Base-by-base conservation (phyloP, 2,888 invertebrate genomes). In the Ormyrus pomaceus region DNA sequence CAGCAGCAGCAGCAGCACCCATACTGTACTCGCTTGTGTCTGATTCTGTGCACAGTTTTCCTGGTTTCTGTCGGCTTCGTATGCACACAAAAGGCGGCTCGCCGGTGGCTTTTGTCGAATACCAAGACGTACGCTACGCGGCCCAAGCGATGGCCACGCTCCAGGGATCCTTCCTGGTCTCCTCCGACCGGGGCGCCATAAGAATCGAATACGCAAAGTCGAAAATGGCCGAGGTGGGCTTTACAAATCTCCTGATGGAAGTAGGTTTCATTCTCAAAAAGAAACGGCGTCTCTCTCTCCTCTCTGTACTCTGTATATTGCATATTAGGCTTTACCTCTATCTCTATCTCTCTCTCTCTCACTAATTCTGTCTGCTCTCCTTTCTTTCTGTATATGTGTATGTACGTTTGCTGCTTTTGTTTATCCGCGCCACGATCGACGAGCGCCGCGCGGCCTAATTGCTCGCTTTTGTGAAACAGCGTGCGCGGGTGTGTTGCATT, bases 191-290 rank as follows among this genome's bases (percentile, higher is more conserved):
- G 91, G 98, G 98, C 88, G 98, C 98, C 91, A 98, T 99, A 92
- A 96, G 98, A 92, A 98, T 99, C 92, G 99, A 99, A 94, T 99
- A 96, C 94, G 99, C 99, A 92, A 97, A 98, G 94, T 97, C 96
- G 93, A 98, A 98, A 95, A 98, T 99, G 98, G 97, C 97, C 91
- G 96, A 96, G 93, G 93, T 94, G 88, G 90, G 90, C 88, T 90
- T 90, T 89, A 89, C 90, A 87, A 91, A 90, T 88, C 88, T 90
- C 86, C 90, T 90, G 90, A 90, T 90, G 86, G 92, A 93, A 91
- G 94, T 92, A 92, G 92, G 92, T 82, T 81, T 79, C 76, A 61
- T 66, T 75, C 64, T 70, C 68, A 79, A 73, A 48, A 55, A 56
- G 53, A 58, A 75, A 51, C 34, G 59, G 46, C 66, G 19, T 59